Conservation (phyloP, 2,888 invertebrate species). For the Bimastos eiseni region DNA sequence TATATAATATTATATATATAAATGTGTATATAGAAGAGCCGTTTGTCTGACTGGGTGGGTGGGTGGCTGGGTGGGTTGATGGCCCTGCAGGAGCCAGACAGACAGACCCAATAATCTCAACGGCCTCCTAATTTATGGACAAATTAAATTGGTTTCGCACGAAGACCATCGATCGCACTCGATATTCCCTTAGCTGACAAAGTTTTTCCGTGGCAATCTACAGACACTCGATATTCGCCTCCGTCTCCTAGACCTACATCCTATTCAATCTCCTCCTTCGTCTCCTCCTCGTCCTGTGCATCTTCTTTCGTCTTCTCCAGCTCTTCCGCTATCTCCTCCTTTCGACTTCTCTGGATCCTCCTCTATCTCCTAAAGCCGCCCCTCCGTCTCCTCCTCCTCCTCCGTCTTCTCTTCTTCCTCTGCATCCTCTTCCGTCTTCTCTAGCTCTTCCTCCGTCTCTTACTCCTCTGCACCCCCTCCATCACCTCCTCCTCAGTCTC, state of each 20-base stretch:
- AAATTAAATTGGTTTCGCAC: constrained; percentile 6
- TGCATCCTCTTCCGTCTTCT: background rate
- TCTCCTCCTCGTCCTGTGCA: background rate
- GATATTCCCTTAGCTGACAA: background rate
- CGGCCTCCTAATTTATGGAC: background rate
- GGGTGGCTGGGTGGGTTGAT: background rate
- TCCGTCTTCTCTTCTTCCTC: background rate
- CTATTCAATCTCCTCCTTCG: background rate
- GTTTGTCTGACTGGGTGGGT: background rate
- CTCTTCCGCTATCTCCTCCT: background rate
- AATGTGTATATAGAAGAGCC: background rate
- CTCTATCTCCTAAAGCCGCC: too few species aligned
- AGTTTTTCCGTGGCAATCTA: background rate
- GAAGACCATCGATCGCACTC: background rate
- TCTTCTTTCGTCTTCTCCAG: background rate
- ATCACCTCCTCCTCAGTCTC: too few species aligned
- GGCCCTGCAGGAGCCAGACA: background rate
- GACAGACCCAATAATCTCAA: constrained; percentile 18
- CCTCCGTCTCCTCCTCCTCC: background rate
- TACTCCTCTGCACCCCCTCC: too few species aligned
- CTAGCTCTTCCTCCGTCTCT: too few species aligned
- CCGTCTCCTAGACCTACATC: background rate
- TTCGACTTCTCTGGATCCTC: background rate
- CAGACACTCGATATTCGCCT: background rate
- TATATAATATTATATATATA: background rate